Conservation (phyloP, 2,797 vertebrate genomes). For the Amniataba percoides region DNA sequence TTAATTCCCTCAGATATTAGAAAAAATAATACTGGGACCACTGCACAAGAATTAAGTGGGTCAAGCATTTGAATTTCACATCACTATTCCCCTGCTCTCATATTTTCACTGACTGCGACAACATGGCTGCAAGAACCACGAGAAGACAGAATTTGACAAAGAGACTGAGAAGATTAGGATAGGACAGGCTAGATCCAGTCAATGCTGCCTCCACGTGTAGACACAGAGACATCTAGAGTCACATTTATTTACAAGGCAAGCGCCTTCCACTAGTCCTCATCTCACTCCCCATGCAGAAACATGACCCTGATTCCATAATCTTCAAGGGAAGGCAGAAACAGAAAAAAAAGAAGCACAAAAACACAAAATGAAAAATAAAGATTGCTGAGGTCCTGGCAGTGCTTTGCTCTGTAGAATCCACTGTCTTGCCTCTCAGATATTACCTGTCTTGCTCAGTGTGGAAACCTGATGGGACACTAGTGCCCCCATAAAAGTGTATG, state of each 20-base stretch:
- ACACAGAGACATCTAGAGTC: constrained; percentile 52
- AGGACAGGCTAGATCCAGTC: constrained; percentile 40
- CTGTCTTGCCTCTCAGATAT: constrained; percentile 51
- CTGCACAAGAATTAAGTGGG: constrained; percentile 2
- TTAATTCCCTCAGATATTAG: constrained; percentile 15
- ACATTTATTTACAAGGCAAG: constrained; percentile 44
- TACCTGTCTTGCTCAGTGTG: constrained; percentile 40
- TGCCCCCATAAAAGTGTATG: constrained; percentile 49
- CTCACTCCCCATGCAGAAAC: constrained; percentile 44
- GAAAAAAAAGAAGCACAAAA: constrained; percentile 2
- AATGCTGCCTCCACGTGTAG: constrained; percentile 43
- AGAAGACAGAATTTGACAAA: constrained; percentile 50
- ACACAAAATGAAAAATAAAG: constrained; percentile 24
- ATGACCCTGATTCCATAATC: constrained; percentile 41
- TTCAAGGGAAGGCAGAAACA: constrained; percentile 28
- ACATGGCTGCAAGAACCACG: constrained; percentile 27
- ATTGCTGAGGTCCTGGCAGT: constrained; percentile 4
- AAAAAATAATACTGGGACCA: constrained; percentile 7
- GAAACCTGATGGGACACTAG: constrained; percentile 59
- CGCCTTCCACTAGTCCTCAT: constrained; percentile 43
- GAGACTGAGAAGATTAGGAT: constrained; percentile 47
- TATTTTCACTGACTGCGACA: constrained; percentile 38
- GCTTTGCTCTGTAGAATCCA: constrained; percentile 26
- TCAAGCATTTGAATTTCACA: constrained; percentile 36
- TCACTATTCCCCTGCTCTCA: constrained; percentile 8